Base-by-base conservation (phyloP, 2,113 vertebrate species). In the Echinops telfairi region DNA sequence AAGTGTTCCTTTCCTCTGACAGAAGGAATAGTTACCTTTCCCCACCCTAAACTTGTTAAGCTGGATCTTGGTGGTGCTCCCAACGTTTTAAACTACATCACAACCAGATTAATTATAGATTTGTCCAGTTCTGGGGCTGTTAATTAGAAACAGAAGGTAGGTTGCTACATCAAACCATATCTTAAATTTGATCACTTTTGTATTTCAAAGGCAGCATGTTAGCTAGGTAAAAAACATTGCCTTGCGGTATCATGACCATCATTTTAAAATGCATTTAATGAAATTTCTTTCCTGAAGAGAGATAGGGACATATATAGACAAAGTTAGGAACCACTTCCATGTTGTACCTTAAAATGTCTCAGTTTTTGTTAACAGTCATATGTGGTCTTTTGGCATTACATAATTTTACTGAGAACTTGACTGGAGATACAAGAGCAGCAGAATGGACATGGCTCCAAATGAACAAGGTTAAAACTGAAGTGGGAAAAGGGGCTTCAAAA, bases 121-220 rank as follows among this genome's bases (percentile, higher is more conserved):
- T 82, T 93, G 83, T 62, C 22, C 17, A 40, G 6, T 40, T 92
- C 53, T 6, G 47, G 27, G 80, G 36, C 1, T 15, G 16, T 77
- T 33, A 2, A 80, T 47, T 77, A 86, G 11, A 47, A 89, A 64
- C 1, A 36, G 33, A 85, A 86, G 88, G 91, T 8, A 40, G 36
- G 43, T 7, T 80, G 66, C 53, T 86, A 80, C 43, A 88, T 89
- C 25, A 82, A 87, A 94, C 83, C 76, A 0, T 60, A 78, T 23
- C 33, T 90, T 85, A 7, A 96, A 43, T 76, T 88, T 57, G 77
- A 27, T 79, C 27, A n/a, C 58, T 78, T 95, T 91, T 87, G 14
- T 88, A 81, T 81, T 84, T 91, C 17, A 64, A 85, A 60, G 22
- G 5, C 27, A 86, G 64, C 22, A 66, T 64, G 20, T 70, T 70